Evolutionary conservation across 1,140 invertebrate species (phyloP).

Genomic region (Araneus ventricosus): DNA sequence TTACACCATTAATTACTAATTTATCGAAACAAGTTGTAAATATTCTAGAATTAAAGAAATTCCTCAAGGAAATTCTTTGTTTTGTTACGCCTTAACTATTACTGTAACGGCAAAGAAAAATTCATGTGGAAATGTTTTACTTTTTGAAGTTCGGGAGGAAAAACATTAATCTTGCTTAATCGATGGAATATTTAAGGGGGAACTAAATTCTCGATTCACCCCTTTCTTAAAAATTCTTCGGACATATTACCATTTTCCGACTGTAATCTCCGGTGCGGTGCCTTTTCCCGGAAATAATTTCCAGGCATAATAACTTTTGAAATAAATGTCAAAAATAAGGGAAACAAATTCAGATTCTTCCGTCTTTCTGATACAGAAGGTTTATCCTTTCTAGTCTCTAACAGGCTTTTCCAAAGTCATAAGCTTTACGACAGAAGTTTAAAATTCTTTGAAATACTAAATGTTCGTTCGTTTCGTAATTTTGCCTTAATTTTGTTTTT

Average conservation of each 20-base stretch:
- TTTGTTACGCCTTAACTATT: background rate
- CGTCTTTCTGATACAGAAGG: background rate
- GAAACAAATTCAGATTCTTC: constrained; percentile 17
- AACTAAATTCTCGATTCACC: background rate
- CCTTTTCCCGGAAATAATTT: background rate
- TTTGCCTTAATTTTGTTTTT: background rate
- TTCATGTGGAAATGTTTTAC: background rate
- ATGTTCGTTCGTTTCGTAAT: background rate
- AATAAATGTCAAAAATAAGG: constrained; percentile 29
- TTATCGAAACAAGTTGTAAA: constrained; percentile 9
- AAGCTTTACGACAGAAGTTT: background rate
- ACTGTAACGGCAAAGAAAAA: background rate
- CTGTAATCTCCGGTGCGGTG: constrained; percentile 23
- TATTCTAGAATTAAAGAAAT: constrained; percentile 6
- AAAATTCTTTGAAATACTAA: background rate
- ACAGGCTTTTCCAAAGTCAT: background rate
- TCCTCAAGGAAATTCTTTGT: background rate
- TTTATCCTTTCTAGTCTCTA: background rate
- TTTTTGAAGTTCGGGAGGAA: background rate
- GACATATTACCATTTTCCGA: constrained; percentile 30
- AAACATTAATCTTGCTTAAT: background rate
- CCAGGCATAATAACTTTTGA: constrained; percentile 20
- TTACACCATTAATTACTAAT: background rate
- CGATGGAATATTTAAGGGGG: constrained; percentile 1
- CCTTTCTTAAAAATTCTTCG: constrained; percentile 11